Evolutionary conservation across 2,888 invertebrate genomes (phyloP), one percentile per base, ranked within the genome.

Genomic region (Drosophila acutilabella): DNA sequence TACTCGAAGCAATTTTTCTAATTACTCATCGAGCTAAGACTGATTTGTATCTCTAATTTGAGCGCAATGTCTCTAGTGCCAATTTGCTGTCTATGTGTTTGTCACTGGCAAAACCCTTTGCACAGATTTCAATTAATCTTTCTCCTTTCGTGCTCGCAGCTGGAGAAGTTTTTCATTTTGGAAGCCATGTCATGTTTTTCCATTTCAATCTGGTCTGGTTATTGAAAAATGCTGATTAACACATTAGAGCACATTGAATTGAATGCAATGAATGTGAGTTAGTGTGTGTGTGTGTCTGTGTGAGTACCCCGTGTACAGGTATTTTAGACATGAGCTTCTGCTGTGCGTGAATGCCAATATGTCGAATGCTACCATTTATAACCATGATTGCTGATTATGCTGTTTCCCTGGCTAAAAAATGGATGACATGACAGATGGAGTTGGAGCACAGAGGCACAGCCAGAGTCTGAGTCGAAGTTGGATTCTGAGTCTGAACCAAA

Each of bases 361-460:
- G 87, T 90, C 90, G 90, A 89, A 90, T 85, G 90, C 90, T 91
- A 90, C 90, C 90, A 90, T 90, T 90, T 90, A 90, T 87, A 88
- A 90, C 91, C 88, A 90, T 78, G 89, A 88, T 87, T 82, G 88
- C 90, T 91, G 90, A 90, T 90, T 88, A 88, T 89, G 90, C 90
- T 88, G 90, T 90, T 88, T 88, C 89, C 78, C 76, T 80, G 79
- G 78, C 88, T 78, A 84, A 79, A 81, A 81, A 81, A 87, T 83
- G 88, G 83, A 90, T 90, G 91, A 91, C 89, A 90, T 91, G 90
- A 90, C 90, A 90, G 90, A 90, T 91, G 90, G 89, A 89, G 75
- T 80, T 30, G 81, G 67, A 81, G 81, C 75, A 20, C 47, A 23
- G 76, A 80, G 74, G 76, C 89, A 83, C 89, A 88, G 86, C 73